A percentile compares a stretch with the other conserved stretches of the same genome.
Evolutionary conservation across 1,140 invertebrate species (phyloP).

Genomic region (Hycleus cichorii): DNA sequence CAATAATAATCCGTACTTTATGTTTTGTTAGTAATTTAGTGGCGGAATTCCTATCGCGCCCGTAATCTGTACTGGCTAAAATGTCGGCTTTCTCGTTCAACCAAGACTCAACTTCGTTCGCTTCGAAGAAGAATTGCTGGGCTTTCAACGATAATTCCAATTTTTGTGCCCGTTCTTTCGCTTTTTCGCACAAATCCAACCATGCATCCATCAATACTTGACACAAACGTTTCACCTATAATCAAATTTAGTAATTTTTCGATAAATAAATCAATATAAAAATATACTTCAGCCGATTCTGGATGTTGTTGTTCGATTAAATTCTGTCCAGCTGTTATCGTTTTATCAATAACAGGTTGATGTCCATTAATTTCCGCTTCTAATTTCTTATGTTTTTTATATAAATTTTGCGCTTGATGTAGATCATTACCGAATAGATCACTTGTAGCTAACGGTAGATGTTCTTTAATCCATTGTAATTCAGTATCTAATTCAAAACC

Average conservation of each 20-base stretch:
- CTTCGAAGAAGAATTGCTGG: slow-evolving; percentile 86
- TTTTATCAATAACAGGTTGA: slow-evolving; percentile 73
- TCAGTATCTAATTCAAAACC: slow-evolving; percentile 89
- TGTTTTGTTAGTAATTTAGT: slow-evolving; percentile 88
- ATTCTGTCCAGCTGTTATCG: slow-evolving; percentile 61
- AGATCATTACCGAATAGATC: slow-evolving; percentile 71
- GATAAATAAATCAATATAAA: too few species aligned
- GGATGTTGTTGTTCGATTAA: slow-evolving; percentile 69
- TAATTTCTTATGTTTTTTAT: slow-evolving; percentile 91
- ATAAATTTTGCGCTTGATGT: slow-evolving; percentile 82
- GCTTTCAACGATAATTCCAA: slow-evolving; percentile 80
- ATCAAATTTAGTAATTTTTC: too few species aligned
- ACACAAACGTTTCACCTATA: slow-evolving; percentile 52
- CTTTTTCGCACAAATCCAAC: slow-evolving; percentile 60
- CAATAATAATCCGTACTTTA: slow-evolving; percentile 53
- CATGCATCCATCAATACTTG: slow-evolving; percentile 58
- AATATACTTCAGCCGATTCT: slow-evolving; percentile 55
- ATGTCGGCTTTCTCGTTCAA: slow-evolving; percentile 79
- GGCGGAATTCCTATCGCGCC: slow-evolving; percentile 79
- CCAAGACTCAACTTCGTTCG: slow-evolving; percentile 89
- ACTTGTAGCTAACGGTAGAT: slow-evolving; percentile 70
- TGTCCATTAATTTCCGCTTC: slow-evolving; percentile 79
- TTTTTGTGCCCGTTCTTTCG: slow-evolving; percentile 63
- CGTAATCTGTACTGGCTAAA: slow-evolving; percentile 73
- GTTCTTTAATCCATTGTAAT: slow-evolving; percentile 92